Conservation (phyloP, 2,888 invertebrate species). For the Melinaea menophilus region DNA sequence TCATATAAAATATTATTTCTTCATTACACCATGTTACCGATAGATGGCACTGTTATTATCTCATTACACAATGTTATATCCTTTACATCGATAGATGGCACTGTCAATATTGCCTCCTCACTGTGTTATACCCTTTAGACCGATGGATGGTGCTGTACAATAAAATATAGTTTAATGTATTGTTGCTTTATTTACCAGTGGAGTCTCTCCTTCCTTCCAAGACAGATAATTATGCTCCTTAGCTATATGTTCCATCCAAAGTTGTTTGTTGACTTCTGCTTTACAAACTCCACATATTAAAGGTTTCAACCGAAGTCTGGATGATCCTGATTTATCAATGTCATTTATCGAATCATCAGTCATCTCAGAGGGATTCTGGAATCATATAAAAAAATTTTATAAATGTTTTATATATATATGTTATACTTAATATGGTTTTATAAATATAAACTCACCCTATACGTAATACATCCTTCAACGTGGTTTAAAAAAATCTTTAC, state of each 20-base stretch:
- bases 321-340: too few relatives aligned
- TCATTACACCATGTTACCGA: not conserved
- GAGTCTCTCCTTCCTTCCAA: conserved; percentile 39
- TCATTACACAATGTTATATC: not conserved
- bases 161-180: not conserved
- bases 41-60: not conserved
- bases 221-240: conserved; percentile 45
- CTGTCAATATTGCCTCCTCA: not conserved
- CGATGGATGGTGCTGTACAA: not conserved
- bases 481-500: conserved; percentile 41
- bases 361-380: not conserved
- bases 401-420: too few relatives aligned
- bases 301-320: not conserved
- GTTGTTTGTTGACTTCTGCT: conserved; percentile 9
- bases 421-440: too few relatives aligned
- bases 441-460: conserved; percentile 30
- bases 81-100: not conserved
- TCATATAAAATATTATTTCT: too few relatives aligned
- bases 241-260: conserved; percentile 45
- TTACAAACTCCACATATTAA: conserved; percentile 37
- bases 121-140: not conserved
- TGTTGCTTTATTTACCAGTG: conserved; percentile 42
- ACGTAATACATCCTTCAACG: conserved; percentile 40
- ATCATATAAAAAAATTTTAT: not conserved
- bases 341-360: not conserved